Base-by-base conservation (phyloP, 2,797 vertebrate genomes). In the Ceryle rudis region DNA sequence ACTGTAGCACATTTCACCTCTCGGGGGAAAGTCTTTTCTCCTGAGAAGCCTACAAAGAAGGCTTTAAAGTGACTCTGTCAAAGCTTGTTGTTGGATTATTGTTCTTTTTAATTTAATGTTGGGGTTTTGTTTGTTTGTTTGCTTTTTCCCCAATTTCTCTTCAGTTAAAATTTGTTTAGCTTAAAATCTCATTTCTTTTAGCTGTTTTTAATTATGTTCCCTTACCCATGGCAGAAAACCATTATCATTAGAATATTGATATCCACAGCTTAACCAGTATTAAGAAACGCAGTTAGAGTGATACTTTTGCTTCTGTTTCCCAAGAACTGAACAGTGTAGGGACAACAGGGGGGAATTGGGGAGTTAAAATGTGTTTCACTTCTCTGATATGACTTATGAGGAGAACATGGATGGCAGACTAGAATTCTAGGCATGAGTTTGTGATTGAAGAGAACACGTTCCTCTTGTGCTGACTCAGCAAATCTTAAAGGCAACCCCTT, bases 321-420 rank as follows among this genome's bases (percentile, higher is more conserved):
- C 69, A n/a, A 62, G 18, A 75, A 23, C 13, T 26, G 61, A 25
- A 64, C 6, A 39, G 14, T 10, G 14, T 42, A 28, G 7, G 22
- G 18, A 69, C 12, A 67, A 19, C 4, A 39, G 2, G 7, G 11
- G 4, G 9, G 8, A 69, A 67, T 62, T 8, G 9, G 16, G 25
- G 47, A 42, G 14, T 57, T 57, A 67, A 74, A 72, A 78, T 3
- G 10, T 52, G 5, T 33, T 67, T 86, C 6, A 17, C 1, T 33
- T 37, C 39, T 41, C 28, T 6, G 3, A 10, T 23, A 35, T 33
- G 5, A 81, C 2, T 71, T 44, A 35, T 1, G 2, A 81, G 26
- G 51, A 77, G 44, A 49, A 54, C 0, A 1, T 65, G 29, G 21
- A 26, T 4, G 8, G 18, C 4, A 52, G 1, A 17, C 4, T 77